phyloP scores from a whole-genome alignment of 2,888 invertebrate species.

The Amorpha juglandis region DNA sequence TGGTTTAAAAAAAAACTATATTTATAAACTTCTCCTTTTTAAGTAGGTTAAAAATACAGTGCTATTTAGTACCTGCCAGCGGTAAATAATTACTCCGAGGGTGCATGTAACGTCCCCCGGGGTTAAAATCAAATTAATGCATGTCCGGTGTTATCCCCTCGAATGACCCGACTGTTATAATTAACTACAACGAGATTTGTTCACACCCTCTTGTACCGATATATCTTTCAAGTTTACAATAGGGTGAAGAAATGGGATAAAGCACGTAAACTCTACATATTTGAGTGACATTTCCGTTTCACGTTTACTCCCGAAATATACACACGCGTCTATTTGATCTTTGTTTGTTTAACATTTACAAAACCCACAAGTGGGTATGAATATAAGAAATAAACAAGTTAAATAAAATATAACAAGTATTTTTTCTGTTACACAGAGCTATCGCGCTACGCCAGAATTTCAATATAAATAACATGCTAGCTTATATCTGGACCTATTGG shows the following conservation, averaged over 20 bases:
- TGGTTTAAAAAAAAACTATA: too few relatives aligned
- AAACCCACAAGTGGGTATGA: neutral
- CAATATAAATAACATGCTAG: too few relatives aligned
- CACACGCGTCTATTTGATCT: neutral
- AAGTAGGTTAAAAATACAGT: neutral
- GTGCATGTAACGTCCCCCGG: neutral
- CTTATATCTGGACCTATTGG: too few relatives aligned
- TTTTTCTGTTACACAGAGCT: too few relatives aligned
- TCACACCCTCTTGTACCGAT: neutral
- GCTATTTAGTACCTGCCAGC: constrained; percentile 4
- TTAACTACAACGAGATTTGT: constrained; percentile 17
- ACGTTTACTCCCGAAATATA: neutral
- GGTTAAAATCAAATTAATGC: constrained; percentile 15
- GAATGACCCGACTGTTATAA: constrained; percentile 1
- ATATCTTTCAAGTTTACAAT: neutral
- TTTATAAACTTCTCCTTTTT: too few relatives aligned
- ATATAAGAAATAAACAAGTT: too few relatives aligned
- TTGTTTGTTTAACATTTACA: neutral
- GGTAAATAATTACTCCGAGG: constrained; percentile 5
- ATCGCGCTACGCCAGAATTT: too few relatives aligned
- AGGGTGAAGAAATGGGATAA: neutral
- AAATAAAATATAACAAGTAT: too few relatives aligned
- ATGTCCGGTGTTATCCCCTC: constrained; percentile 19
- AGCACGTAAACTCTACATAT: constrained; percentile 7
- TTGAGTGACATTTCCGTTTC: neutral